Evolutionary conservation across 2,888 invertebrate species (phyloP), one percentile per base, ranked within the genome.

Genomic region (Hydrotaea cyrtoneurina): DNA sequence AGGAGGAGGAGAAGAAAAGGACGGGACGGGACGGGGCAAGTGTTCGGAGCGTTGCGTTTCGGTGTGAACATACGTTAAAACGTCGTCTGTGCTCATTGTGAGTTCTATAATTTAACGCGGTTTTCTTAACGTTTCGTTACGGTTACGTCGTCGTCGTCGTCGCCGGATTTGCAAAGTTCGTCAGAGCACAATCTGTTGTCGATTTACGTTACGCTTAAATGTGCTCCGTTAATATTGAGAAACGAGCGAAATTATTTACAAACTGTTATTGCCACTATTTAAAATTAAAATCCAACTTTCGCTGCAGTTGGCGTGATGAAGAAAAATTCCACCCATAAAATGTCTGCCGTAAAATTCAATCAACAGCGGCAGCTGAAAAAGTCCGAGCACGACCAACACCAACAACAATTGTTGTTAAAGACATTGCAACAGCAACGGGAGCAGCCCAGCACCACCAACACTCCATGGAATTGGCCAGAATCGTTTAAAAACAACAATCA

Each of bases 301-400:
- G 43, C 23, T 59, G 43, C 59, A 43, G 13, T 39, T 36, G 73
- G 39, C 2, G 23, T 21, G 39, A 23, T 75, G 59, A 26, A 17
- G 15, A 73, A 72, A 75, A 75, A 39, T 57, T 71, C 78, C 43
- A 0, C 43, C 72, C 83, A 80, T 85, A 87, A 87, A 87, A 90
- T 90, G 90, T 87, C 88, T 83, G 87, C 87, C 78, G 88, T 90
- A 86, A 90, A 88, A 88, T 86, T 87, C 10, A 3, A n/a, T n/a
- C 5, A 66, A 13, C 66, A 53, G 2, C 72, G 53, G 13, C 66
- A 53, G 11, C 73, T 69, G 50, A n/a, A n/a, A n/a, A n/a, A n/a
- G n/a, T n/a, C n/a, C n/a, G n/a, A n/a, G n/a, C n/a, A n/a, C n/a
- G n/a, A n/a, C n/a, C 75, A 69, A 17, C 82, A 78, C 15, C 81